Conservation (phyloP, 2,797 vertebrate genomes). For the Sebastes dallii region DNA sequence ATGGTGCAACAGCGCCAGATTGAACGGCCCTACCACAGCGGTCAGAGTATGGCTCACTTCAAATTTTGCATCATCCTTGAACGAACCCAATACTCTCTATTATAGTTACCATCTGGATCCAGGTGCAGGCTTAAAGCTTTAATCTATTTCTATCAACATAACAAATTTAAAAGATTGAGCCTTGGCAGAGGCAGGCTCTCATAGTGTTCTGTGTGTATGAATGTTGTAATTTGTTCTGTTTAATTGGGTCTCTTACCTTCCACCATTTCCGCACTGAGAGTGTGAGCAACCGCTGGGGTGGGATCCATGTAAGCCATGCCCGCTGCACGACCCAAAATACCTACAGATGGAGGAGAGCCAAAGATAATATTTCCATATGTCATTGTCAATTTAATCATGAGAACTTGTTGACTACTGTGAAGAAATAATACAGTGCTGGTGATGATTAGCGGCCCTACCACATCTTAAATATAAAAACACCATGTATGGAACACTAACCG, state of each 20-base stretch:
- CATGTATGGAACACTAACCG: constrained; percentile 70
- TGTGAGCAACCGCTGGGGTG: constrained; percentile 66
- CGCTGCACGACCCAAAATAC: constrained; percentile 38
- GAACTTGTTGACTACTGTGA: background rate
- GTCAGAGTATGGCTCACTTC: background rate
- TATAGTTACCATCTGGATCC: background rate
- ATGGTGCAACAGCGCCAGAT: background rate
- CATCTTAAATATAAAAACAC: background rate
- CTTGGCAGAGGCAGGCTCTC: background rate
- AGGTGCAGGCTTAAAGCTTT: background rate
- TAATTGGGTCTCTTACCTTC: constrained; percentile 82
- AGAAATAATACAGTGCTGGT: background rate
- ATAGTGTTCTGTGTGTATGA: background rate
- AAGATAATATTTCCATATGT: background rate
- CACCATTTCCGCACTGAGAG: constrained; percentile 80
- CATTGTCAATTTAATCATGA: background rate
- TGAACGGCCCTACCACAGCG: background rate
- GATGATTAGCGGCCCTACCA: background rate
- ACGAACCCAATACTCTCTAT: background rate
- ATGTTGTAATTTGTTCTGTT: background rate
- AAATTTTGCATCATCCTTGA: background rate
- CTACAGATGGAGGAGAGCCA: background rate
- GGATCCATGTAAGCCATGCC: constrained; percentile 74
- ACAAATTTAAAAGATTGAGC: background rate
- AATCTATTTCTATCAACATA: background rate